A percentile compares a stretch with the other conserved stretches of the same genome.
These are phyloP conservation scores for Epinephelus fuscoguttatus DNA, from an alignment of 2,113 vertebrate species.

Conservation along the genomic window DNA sequence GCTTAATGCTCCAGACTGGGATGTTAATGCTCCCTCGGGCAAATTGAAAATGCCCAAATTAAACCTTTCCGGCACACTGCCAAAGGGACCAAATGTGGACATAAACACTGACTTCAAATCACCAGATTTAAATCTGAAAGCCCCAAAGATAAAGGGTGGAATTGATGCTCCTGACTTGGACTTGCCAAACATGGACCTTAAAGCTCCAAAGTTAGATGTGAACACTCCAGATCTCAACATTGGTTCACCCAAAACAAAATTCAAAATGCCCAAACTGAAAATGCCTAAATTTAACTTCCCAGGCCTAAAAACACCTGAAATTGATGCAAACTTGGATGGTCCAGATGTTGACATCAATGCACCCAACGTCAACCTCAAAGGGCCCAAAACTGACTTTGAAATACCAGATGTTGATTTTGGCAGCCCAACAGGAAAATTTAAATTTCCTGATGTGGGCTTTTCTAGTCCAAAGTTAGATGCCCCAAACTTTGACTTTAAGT, in stretches of 20 bases:
- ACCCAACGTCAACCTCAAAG: slow-evolving; percentile 61
- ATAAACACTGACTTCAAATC: slow-evolving; percentile 35
- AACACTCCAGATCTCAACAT: slow-evolving; percentile 63
- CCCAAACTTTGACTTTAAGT: slow-evolving; percentile 50
- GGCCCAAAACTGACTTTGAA: slow-evolving; percentile 55
- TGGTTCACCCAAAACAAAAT: slow-evolving; percentile 59
- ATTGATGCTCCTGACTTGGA: background rate
- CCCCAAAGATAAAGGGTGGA: no score
- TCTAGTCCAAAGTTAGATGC: slow-evolving; percentile 57
- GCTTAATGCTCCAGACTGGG: slow-evolving; percentile 35
- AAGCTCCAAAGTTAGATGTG: slow-evolving; percentile 61
- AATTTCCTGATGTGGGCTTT: slow-evolving; percentile 69
- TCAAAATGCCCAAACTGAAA: slow-evolving; percentile 56
- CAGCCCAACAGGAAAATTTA: slow-evolving; percentile 59
- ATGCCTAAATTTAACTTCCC: slow-evolving; percentile 62
- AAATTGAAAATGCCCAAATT: slow-evolving; percentile 60
- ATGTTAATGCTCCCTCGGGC: slow-evolving; percentile 50
- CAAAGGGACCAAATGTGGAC: slow-evolving; percentile 63
- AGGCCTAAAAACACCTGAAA: slow-evolving; percentile 59
- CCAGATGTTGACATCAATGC: slow-evolving; percentile 50
- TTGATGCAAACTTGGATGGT: slow-evolving; percentile 58
- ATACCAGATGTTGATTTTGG: slow-evolving; percentile 63
- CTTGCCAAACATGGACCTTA: slow-evolving; percentile 43
- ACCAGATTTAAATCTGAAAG: background rate
- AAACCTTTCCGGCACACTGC: slow-evolving; percentile 48